Conservation (phyloP, 2,113 vertebrate species). For the Oenanthe oenanthe region DNA sequence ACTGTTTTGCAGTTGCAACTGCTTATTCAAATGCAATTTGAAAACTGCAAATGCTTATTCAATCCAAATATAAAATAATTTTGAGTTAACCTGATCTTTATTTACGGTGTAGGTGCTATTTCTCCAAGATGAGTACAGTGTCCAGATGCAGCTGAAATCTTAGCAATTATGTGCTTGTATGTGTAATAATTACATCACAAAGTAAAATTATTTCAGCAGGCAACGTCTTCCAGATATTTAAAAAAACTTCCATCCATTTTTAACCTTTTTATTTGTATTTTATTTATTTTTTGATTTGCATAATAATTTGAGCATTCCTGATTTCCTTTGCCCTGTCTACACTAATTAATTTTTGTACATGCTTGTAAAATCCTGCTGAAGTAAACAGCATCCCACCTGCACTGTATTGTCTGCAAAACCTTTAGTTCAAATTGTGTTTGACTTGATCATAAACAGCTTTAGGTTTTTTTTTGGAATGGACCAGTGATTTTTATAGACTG, state of each 20-base stretch:
- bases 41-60: not conserved
- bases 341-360: not conserved
- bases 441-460: not conserved
- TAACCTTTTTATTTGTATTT: not conserved
- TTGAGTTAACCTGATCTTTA: not conserved
- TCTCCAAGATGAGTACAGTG: not conserved
- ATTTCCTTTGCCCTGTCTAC: not conserved
- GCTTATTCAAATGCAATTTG: not conserved
- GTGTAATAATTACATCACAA: not conserved
- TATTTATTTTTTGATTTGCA: not conserved
- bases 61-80: not conserved
- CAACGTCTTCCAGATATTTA: not conserved
- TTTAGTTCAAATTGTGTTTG: not conserved
- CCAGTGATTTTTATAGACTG: rapidly evolving
- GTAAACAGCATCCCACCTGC: not conserved
- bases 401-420: not conserved
- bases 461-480: rapidly evolving
- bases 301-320: not conserved
- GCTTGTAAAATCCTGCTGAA: not conserved
- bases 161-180: not conserved
- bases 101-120: not conserved
- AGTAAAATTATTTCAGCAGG: not conserved
- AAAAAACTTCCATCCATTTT: not conserved
- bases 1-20: not conserved
- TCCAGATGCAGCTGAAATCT: not conserved